Base-by-base conservation (phyloP, 2,797 vertebrate species). In the Aselliscus stoliczkanus region DNA sequence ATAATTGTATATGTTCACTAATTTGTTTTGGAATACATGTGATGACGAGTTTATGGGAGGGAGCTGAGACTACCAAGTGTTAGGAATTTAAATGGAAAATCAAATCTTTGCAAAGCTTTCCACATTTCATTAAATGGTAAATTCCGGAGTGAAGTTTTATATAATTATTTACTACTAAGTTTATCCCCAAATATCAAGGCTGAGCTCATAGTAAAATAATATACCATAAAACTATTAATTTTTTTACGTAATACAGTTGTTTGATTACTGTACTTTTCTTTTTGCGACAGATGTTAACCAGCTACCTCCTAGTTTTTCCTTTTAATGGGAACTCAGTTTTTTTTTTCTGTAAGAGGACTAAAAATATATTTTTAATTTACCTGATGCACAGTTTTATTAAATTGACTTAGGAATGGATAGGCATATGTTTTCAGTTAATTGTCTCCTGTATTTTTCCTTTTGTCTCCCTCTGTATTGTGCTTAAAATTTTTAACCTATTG, bases 371-470 rank as follows among this genome's bases (percentile, higher is more conserved):
- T 90, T 54, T 64, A 75, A 69, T 62, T 37, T 72, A 13, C 44
- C 12, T 65, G 54, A 54, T 39, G 39, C 0, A 47, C 44, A 97
- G 67, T 97, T 97, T 97, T 91, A 76, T 92, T 95, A 88, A 91
- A 95, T 0, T 90, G 76, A 80, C 60, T 92, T 95, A 92, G 81
- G 5, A 96, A 92, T 70, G 20, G 82, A 50, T 79, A 94, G 58
- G 69, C 4, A 4, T 76, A 42, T 84, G 98, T 95, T 69, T 97
- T 77, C 47, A 82, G 12, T 90, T 67, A 92, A 67, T 18, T 95
- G 20, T 76, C 67, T 20, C 18, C 76, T 77, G 4, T 76, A 11
- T 80, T 60, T 94, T 80, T 88, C 92, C 27, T 96, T 97, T 67
- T 85, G 58, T 10, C 69, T 69, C 34, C 69, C 44, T 56, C 56